Percentiles rank a stretch among this genome's conserved stretches.
These are phyloP conservation scores for Myotis davidii DNA, from an alignment of 2,113 vertebrate genomes.

Conservation along the genomic window DNA sequence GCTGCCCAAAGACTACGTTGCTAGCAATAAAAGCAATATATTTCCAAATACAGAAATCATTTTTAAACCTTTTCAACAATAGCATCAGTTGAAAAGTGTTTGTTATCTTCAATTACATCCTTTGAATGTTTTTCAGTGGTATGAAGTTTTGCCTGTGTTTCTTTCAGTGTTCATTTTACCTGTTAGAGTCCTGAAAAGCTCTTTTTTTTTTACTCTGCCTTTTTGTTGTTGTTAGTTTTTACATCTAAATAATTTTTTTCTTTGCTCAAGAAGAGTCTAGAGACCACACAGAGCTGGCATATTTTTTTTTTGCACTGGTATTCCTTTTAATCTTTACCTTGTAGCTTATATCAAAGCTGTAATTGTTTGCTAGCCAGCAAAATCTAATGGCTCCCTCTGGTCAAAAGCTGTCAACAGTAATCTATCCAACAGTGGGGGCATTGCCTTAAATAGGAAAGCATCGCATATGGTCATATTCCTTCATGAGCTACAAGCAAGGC, in stretches of 20 bases:
- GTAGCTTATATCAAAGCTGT: slow-evolving; percentile 67
- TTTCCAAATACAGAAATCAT: neutral
- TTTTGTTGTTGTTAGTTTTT: neutral
- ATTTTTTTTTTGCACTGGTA: slow-evolving; percentile 47
- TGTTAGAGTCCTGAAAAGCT: neutral
- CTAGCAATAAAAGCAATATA: neutral
- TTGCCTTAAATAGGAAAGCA: slow-evolving; percentile 58
- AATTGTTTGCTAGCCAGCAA: slow-evolving; percentile 69
- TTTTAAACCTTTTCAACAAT: neutral
- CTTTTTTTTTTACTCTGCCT: neutral
- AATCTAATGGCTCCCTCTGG: slow-evolving; percentile 67
- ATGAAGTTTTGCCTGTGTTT: neutral
- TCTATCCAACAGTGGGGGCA: slow-evolving; percentile 61
- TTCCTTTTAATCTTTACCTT: slow-evolving; percentile 74
- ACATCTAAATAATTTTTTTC: slow-evolving; percentile 42
- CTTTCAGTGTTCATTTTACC: slow-evolving; percentile 3
- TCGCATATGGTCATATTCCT: slow-evolving; percentile 47
- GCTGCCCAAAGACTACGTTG: neutral
- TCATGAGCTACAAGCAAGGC: slow-evolving; percentile 57
- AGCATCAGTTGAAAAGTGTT: neutral
- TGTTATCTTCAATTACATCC: neutral
- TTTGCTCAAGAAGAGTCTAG: slow-evolving; percentile 14
- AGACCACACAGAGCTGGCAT: slow-evolving; percentile 37
- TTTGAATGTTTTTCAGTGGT: neutral
- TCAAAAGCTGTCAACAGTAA: slow-evolving; percentile 77